phyloP scores from a whole-genome alignment of 2,113 vertebrate genomes.

The Elaphurus davidianus region DNA sequence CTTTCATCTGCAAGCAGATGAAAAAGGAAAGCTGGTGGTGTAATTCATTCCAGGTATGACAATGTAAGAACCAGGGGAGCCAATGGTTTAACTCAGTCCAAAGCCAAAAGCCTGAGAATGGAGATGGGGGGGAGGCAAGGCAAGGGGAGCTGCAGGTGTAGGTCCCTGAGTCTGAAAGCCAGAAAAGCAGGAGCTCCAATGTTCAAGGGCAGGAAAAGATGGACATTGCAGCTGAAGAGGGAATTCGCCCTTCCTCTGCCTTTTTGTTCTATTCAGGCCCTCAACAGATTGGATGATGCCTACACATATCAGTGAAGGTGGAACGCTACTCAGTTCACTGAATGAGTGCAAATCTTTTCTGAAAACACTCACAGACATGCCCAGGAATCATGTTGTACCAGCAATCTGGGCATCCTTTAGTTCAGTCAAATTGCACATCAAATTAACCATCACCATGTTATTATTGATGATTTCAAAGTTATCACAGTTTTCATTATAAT shows the following conservation, averaged over 20 bases:
- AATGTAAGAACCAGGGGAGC: neutral
- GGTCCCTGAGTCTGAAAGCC: neutral
- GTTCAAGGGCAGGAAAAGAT: neutral
- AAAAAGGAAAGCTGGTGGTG: neutral
- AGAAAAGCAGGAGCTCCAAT: neutral
- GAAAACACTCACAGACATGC: neutral
- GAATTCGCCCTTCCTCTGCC: neutral
- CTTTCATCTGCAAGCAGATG: neutral
- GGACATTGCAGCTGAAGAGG: neutral
- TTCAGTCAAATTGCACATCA: neutral
- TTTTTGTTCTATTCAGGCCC: neutral
- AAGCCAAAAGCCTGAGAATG: neutral
- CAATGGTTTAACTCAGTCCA: neutral
- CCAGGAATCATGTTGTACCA: neutral
- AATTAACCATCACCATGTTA: neutral
- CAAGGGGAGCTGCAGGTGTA: neutral
- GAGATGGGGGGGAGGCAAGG: neutral
- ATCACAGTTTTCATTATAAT: neutral
- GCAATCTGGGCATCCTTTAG: neutral
- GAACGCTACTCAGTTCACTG: neutral
- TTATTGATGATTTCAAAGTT: neutral
- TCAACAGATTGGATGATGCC: neutral
- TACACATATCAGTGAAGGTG: neutral
- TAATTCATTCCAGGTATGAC: neutral
- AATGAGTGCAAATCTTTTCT: neutral